A percentile compares a stretch with the other conserved stretches of the same genome.
Conservation (phyloP, 2,113 vertebrate species). For the Lycocorax pyrrhopterus region DNA sequence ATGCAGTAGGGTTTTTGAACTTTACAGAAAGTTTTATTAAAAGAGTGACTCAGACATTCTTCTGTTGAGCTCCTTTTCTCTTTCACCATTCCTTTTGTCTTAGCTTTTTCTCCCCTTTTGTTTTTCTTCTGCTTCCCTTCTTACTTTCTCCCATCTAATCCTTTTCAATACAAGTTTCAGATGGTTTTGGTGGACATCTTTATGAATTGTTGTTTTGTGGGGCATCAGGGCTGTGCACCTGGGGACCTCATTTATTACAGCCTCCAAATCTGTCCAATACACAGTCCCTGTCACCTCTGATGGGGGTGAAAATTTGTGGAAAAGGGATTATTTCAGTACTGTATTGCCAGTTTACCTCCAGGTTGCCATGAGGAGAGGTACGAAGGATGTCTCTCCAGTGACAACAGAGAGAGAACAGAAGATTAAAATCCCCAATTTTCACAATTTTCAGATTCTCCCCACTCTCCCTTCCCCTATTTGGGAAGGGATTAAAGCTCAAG, state of each 20-base stretch:
- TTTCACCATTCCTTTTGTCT: neutral
- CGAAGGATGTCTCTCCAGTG: neutral
- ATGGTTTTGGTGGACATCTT: neutral
- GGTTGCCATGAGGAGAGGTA: neutral
- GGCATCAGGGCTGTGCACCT: neutral
- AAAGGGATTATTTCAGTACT: neutral
- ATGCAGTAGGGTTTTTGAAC: constrained; percentile 11
- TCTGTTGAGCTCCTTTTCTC: neutral
- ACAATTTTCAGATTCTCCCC: neutral
- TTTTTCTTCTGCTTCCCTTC: neutral
- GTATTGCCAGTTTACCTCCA: neutral
- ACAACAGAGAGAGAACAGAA: neutral
- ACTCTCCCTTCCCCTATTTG: neutral
- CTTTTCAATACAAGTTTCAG: neutral
- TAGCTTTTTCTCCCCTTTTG: neutral
- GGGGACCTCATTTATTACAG: neutral
- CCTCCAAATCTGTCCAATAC: neutral
- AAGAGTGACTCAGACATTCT: constrained; percentile 7
- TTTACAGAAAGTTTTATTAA: constrained; percentile 19
- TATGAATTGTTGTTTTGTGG: neutral
- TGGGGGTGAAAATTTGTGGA: neutral
- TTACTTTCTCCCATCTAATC: neutral
- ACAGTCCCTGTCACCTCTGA: neutral
- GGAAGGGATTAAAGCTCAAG: neutral
- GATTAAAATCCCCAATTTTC: neutral